Evolutionary conservation across 2,113 vertebrate genomes (phyloP), one percentile per base, ranked within the genome.

Genomic region (Henicopernis longicauda): DNA sequence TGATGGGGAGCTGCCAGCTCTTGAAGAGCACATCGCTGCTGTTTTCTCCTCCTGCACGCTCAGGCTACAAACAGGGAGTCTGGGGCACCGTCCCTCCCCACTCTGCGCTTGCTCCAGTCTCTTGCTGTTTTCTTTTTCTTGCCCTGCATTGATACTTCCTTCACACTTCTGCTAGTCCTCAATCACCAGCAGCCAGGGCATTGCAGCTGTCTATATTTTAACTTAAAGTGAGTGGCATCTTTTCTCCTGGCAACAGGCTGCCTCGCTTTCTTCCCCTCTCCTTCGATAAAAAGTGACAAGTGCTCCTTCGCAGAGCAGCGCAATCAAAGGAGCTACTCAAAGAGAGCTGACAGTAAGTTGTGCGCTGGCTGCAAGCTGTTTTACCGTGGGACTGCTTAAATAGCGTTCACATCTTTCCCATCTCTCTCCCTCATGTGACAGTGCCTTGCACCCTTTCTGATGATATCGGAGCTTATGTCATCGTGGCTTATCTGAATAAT

Each of bases 261-360:
- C 82, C 90, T 96, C 32, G 52, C 90, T 96, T 97, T 91, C 95
- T 97, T 83, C 85, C 58, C 40, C 62, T 80, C 54, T 84, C 72
- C 62, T 77, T 94, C 88, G 54, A 66, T 83, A 66, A 81, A 85
- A 97, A 96, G 77, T 92, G 97, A 98, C 91, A 97, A 94, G 85
- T 81, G 82, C 86, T 94, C 90, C 89, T 94, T 81, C 79, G 91
- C 88, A 86, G 90, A 95, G 70, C 49, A n/a, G 87, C 1, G 12
- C 89, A 83, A 85, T 96, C 95, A 97, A 95, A 97, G 95, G 91
- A 76, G 66, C 36, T 0, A 10, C 82, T 89, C 82, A 42, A 87
- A 93, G 79, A 40, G 82, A 83, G 87, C 80, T 93, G 91, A 84
- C 94, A 63, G 74, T 2, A 23, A 88, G 65, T 59, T 50, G 65